Conservation (phyloP, 2,113 vertebrate species). For the Rhipidura dahli region DNA sequence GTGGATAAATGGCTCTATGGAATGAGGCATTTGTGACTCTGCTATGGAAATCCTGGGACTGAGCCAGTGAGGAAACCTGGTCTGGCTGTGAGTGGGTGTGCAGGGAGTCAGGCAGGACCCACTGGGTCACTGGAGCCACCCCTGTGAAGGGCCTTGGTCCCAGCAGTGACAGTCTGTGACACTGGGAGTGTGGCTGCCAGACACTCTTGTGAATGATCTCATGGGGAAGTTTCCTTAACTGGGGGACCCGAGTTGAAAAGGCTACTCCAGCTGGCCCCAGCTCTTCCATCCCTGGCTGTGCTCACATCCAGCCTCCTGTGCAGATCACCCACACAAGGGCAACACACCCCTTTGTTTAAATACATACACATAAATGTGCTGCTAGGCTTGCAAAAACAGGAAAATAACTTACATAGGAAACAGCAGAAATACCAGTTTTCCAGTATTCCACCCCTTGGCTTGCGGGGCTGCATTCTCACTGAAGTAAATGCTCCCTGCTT, state of each 20-base stretch:
- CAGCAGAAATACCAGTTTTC: not conserved
- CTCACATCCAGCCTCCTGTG: not conserved
- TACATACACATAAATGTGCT: too few relatives aligned
- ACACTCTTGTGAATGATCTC: rapidly evolving
- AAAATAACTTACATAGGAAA: not conserved
- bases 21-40: rapidly evolving
- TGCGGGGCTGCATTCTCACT: not conserved
- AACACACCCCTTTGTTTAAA: not conserved
- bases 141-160: rapidly evolving
- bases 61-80: rapidly evolving
- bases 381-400: not conserved
- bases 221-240: not conserved
- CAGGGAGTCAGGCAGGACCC: not conserved
- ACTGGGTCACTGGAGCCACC: rapidly evolving
- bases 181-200: rapidly evolving
- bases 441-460: not conserved
- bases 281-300: not conserved
- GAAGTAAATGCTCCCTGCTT: not conserved
- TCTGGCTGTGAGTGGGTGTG: not conserved
- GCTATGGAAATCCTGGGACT: rapidly evolving
- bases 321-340: not conserved
- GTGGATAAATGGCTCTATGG: not conserved
- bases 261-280: not conserved
- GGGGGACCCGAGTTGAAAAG: not conserved
- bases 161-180: not conserved